Evolutionary conservation across 1,140 invertebrate species (phyloP).

Genomic region (Halictus rubicundus): DNA sequence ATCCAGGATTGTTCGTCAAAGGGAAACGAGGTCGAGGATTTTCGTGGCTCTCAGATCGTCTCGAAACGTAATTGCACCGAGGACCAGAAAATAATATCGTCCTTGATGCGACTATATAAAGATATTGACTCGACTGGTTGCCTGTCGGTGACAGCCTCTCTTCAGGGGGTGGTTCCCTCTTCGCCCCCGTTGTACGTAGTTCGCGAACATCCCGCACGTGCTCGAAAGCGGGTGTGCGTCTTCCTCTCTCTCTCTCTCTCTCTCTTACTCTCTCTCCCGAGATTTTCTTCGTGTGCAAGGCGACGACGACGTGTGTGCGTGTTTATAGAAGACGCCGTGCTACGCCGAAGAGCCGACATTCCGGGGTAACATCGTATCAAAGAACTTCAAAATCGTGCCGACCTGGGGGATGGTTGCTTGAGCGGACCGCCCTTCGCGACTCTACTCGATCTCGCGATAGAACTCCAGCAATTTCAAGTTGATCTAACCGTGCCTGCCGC

Average conservation of each 20-base stretch:
- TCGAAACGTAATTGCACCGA: constrained; percentile 40
- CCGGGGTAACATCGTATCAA: constrained; percentile 55
- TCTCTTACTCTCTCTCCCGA: neutral
- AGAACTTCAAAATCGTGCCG: constrained; percentile 59
- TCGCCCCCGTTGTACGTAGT: constrained; percentile 36
- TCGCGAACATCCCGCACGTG: constrained; percentile 60
- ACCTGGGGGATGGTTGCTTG: constrained; percentile 32
- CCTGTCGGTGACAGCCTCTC: constrained; percentile 71
- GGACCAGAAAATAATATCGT: constrained; percentile 69
- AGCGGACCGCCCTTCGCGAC: constrained; percentile 38
- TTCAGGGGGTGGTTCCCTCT: constrained; percentile 60
- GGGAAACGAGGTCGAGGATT: neutral
- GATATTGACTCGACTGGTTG: constrained; percentile 72
- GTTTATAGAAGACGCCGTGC: constrained; percentile 20
- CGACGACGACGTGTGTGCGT: constrained; percentile 6
- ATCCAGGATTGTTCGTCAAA: too few relatives aligned
- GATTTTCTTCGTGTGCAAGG: constrained; percentile 19
- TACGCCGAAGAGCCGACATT: constrained; percentile 39
- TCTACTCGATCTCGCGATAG: constrained; percentile 33
- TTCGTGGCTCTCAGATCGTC: neutral
- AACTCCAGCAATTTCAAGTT: constrained; percentile 10
- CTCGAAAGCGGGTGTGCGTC: constrained; percentile 23
- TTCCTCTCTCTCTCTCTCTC: constrained; percentile 4
- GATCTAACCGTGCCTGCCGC: neutral
- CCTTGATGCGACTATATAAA: constrained; percentile 68